Evolutionary conservation across 1,140 invertebrate genomes (phyloP).

Genomic region (Lethrus apterus): DNA sequence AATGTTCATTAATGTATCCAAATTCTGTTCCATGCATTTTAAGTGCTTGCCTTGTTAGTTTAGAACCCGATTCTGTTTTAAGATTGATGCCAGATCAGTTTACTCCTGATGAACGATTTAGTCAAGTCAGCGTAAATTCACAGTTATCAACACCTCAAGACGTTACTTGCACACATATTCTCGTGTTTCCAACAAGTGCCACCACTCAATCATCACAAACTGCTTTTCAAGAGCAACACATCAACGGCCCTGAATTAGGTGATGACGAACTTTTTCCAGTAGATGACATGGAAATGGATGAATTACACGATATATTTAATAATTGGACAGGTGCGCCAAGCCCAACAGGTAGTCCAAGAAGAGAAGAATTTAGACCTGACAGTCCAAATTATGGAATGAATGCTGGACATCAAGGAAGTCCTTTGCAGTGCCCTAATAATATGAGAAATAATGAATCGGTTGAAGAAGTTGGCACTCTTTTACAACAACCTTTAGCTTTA

Average conservation of each 20-base stretch:
- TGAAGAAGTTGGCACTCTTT: slow-evolving; percentile 72
- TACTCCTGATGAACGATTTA: slow-evolving; percentile 85
- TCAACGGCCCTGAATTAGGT: slow-evolving; percentile 64
- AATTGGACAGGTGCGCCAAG: slow-evolving; percentile 59
- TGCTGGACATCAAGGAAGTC: slow-evolving; percentile 50
- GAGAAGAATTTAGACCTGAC: slow-evolving; percentile 48
- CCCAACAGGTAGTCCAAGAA: slow-evolving; percentile 52
- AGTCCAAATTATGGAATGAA: slow-evolving; percentile 53
- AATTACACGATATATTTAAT: slow-evolving; percentile 61
- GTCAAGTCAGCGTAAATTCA: slow-evolving; percentile 73
- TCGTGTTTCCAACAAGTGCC: slow-evolving; percentile 97
- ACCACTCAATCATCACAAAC: slow-evolving; percentile 88
- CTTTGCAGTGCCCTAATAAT: slow-evolving; percentile 45
- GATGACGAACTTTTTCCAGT: slow-evolving; percentile 68
- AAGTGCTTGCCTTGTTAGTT: slow-evolving; percentile 92
- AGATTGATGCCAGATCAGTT: slow-evolving; percentile 92
- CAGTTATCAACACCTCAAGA: slow-evolving; percentile 86
- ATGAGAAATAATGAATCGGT: slow-evolving; percentile 29
- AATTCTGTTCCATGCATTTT: slow-evolving; percentile 80
- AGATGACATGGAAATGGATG: slow-evolving; percentile 66
- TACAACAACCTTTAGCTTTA: slow-evolving; percentile 96
- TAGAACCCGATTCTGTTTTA: slow-evolving; percentile 90
- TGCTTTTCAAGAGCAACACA: slow-evolving; percentile 74
- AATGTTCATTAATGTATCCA: slow-evolving; percentile 77
- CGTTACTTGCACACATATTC: slow-evolving; percentile 94